Percentiles rank a stretch among this genome's conserved stretches.
Evolutionary conservation across 2,113 vertebrate species (phyloP).

Genomic region (Sturnira hondurensis): DNA sequence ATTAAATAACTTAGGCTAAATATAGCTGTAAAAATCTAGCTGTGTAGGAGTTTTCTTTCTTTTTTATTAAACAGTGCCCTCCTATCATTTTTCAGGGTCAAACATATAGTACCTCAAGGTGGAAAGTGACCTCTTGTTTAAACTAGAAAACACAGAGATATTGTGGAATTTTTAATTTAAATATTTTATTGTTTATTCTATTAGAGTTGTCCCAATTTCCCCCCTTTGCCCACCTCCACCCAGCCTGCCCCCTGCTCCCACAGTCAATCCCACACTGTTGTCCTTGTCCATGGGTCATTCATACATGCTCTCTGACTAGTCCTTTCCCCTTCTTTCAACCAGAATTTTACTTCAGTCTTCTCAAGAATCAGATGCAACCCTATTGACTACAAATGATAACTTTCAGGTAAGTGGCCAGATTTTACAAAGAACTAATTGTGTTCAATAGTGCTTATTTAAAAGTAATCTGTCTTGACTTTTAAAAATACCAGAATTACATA

Average conservation of each 20-base stretch:
- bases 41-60: background rate
- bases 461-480: background rate
- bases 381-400: background rate
- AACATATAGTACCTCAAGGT: background rate
- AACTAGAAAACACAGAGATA: conserved; percentile 7
- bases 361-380: background rate
- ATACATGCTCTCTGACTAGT: too few relatives aligned
- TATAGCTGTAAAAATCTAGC: conserved; percentile 35
- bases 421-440: background rate
- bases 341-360: background rate
- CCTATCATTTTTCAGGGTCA: conserved; percentile 35
- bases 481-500: background rate
- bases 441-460: background rate
- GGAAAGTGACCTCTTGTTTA: conserved; percentile 39
- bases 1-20: conserved; percentile 29
- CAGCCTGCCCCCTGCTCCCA: too few relatives aligned
- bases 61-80: background rate
- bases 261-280: too few relatives aligned
- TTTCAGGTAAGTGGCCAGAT: background rate
- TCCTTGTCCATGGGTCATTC: too few relatives aligned
- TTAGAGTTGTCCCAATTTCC: too few relatives aligned
- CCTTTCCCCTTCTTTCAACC: too few relatives aligned
- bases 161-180: background rate
- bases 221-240: too few relatives aligned
- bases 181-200: too few relatives aligned